A percentile compares a stretch with the other conserved stretches of the same genome.
Evolutionary conservation across 2,113 vertebrate genomes (phyloP).

Genomic region (Grammomys dolichurus): DNA sequence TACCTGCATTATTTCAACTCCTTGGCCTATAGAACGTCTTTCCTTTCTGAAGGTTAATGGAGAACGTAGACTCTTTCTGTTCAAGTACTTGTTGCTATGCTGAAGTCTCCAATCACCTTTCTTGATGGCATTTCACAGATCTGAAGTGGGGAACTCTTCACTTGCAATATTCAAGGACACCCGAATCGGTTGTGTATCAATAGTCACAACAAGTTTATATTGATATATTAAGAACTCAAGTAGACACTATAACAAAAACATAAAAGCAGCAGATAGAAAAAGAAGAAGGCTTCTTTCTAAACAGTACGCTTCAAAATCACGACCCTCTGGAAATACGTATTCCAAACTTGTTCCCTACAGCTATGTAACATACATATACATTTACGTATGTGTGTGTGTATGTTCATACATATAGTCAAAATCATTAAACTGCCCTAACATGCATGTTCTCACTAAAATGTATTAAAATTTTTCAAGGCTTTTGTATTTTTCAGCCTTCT

Average conservation of each 20-base stretch:
- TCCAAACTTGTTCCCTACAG: neutral
- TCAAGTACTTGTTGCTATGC: conserved; percentile 40
- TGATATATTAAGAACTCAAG: conserved; percentile 36
- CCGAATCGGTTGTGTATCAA: neutral
- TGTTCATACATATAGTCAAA: neutral
- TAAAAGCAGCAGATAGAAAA: conserved; percentile 36
- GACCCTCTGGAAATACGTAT: conserved; percentile 17
- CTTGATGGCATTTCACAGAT: neutral
- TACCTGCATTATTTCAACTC: neutral
- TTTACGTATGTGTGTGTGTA: neutral
- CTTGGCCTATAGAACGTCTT: neutral
- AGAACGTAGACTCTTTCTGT: conserved; percentile 7
- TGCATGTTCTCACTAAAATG: conserved; percentile 46
- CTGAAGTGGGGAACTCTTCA: conserved; percentile 9
- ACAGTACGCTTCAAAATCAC: neutral
- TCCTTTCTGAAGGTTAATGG: conserved; percentile 44
- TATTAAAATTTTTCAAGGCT: conserved; percentile 1
- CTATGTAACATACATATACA: neutral
- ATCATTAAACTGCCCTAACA: neutral
- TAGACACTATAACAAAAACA: neutral
- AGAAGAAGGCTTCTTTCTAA: conserved; percentile 48
- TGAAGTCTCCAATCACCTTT: conserved; percentile 32
- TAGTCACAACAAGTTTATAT: neutral
- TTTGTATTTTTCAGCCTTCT: conserved; percentile 24
- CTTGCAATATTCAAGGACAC: conserved; percentile 40